These are phyloP conservation scores for Diglossa brunneiventris DNA, from an alignment of 2,113 vertebrate genomes.

Conservation along the genomic window DNA sequence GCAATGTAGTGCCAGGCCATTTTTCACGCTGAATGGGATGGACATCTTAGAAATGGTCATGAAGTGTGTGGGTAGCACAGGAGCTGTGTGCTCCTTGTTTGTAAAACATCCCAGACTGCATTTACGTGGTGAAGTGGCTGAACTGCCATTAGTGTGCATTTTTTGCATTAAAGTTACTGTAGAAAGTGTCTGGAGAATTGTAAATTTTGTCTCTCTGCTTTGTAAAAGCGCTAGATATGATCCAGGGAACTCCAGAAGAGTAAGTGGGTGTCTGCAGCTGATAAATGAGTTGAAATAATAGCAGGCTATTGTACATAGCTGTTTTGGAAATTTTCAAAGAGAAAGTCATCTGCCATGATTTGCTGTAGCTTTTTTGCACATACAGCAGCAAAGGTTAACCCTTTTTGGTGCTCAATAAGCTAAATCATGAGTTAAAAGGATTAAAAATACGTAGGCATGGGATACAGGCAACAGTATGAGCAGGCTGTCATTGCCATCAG, in stretches of 20 bases:
- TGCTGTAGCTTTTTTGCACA: not conserved
- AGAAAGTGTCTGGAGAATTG: not conserved
- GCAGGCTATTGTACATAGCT: not conserved
- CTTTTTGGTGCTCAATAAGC: not conserved
- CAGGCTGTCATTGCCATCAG: not conserved
- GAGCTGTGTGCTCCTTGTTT: not conserved
- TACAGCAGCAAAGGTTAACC: not conserved
- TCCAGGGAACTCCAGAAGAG: not conserved
- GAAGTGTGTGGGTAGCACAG: not conserved
- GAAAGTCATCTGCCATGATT: not conserved
- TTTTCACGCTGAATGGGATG: not conserved
- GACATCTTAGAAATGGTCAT: not conserved
- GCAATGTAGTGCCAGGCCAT: not conserved
- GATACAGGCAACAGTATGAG: not conserved
- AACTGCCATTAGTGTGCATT: not conserved
- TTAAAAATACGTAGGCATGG: not conserved
- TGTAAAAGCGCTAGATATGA: not conserved
- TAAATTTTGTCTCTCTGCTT: not conserved
- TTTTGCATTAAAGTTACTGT: not conserved
- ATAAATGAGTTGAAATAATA: constrained; percentile 18
- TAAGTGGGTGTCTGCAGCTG: not conserved
- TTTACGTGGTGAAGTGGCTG: not conserved
- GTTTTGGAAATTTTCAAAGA: not conserved
- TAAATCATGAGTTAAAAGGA: not conserved
- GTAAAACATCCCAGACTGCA: not conserved